Evolutionary conservation across 2,888 invertebrate species (phyloP).

Genomic region (Campopleginae sp.): DNA sequence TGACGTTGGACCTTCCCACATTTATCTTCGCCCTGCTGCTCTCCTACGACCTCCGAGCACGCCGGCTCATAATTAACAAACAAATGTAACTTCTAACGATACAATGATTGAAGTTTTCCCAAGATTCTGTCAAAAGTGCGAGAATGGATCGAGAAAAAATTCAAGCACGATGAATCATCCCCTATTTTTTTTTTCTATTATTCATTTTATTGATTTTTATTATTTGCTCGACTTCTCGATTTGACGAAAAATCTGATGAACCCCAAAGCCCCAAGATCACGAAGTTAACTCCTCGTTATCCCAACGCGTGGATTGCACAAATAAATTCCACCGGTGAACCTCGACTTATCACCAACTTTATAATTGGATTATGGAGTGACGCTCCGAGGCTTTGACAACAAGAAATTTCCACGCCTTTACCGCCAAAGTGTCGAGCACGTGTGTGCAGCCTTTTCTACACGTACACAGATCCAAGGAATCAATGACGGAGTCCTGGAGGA

Average conservation of each 20-base stretch:
- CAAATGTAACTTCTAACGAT: background rate
- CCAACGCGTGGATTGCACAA: constrained; percentile 14
- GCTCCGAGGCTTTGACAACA: background rate
- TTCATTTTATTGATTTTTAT: background rate
- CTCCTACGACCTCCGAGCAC: background rate
- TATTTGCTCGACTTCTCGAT: background rate
- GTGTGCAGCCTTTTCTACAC: background rate
- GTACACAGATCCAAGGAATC: background rate
- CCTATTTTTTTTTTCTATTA: background rate
- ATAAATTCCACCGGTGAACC: background rate
- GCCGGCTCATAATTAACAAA: background rate
- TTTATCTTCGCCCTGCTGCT: background rate
- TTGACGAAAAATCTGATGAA: background rate
- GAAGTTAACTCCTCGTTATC: background rate
- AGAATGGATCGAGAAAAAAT: background rate
- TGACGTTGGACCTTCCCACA: background rate
- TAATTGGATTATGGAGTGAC: constrained; percentile 56
- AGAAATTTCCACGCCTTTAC: background rate
- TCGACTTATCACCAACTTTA: constrained; percentile 54
- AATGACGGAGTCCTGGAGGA: background rate
- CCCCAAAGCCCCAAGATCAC: background rate
- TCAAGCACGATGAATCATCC: background rate
- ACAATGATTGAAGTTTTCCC: background rate
- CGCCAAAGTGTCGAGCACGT: background rate
- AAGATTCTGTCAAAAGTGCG: background rate